Conservation (phyloP, 2,113 vertebrate genomes). For the Mustela nigripes region DNA sequence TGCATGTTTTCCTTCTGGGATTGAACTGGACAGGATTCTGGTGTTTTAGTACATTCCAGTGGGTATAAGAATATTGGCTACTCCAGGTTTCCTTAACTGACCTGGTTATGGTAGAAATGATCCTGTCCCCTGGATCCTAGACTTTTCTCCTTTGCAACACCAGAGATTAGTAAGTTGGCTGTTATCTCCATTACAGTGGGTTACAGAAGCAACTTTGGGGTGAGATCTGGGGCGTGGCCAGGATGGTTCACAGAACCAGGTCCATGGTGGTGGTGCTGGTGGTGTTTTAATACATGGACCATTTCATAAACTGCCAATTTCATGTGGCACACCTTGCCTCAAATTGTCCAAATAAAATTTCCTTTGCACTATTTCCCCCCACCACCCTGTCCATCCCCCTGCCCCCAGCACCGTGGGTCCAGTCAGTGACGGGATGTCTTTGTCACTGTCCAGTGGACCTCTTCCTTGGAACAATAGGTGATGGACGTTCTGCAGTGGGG, state of each 20-base stretch:
- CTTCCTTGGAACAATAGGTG: not conserved
- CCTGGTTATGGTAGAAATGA: conserved; percentile 27
- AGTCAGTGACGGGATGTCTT: not conserved
- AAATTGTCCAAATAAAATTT: not conserved
- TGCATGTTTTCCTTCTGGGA: conserved; percentile 45
- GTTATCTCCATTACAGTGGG: not conserved
- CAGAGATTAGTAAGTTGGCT: not conserved
- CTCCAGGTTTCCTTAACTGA: not conserved
- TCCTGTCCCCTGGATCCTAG: not conserved
- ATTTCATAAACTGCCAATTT: not conserved
- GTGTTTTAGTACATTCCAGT: conserved; percentile 26
- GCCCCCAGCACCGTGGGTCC: not conserved
- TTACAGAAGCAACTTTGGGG: not conserved
- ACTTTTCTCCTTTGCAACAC: not conserved
- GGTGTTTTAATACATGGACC: not conserved
- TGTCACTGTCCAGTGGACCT: not conserved
- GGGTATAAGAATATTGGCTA: not conserved
- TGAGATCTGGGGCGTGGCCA: not conserved
- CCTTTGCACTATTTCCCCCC: not conserved
- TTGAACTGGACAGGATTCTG: not conserved
- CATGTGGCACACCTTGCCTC: not conserved
- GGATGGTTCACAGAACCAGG: not conserved
- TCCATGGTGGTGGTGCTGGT: not conserved
- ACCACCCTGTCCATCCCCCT: not conserved
- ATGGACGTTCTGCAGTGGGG: conserved; percentile 76